Evolutionary conservation across 2,113 vertebrate genomes (phyloP).

Genomic region (Tychaedon coryphoeus): DNA sequence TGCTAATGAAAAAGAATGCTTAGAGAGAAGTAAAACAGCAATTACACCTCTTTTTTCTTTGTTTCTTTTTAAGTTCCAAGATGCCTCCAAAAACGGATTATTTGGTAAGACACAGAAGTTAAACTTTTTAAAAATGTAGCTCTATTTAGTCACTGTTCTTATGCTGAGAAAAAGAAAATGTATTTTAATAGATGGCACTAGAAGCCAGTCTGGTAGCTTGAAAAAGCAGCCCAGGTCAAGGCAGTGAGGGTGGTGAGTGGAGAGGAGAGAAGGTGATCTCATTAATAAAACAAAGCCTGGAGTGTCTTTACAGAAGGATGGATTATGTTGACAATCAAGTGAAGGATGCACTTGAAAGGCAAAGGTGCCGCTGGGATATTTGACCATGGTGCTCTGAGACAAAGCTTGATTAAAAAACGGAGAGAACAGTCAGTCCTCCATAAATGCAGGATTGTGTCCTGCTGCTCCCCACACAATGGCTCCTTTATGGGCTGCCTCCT

Average conservation of each 20-base stretch:
- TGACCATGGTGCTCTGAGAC: background rate
- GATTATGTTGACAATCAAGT: slow-evolving; percentile 7
- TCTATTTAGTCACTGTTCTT: too few species aligned
- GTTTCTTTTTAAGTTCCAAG: too few species aligned
- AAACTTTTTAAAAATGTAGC: too few species aligned
- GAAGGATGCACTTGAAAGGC: slow-evolving; percentile 54
- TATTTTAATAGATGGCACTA: too few species aligned
- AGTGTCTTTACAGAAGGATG: slow-evolving; percentile 19
- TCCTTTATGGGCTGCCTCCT: slow-evolving; percentile 30
- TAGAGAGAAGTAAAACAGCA: too few species aligned
- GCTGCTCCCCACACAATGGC: slow-evolving; percentile 36
- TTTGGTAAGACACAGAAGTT: too few species aligned
- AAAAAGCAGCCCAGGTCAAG: background rate
- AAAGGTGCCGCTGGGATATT: slow-evolving; percentile 34
- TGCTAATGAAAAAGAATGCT: too few species aligned
- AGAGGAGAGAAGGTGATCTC: background rate
- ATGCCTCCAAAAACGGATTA: too few species aligned
- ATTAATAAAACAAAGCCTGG: slow-evolving; percentile 29
- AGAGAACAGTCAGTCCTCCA: slow-evolving; percentile 1
- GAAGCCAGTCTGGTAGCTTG: too few species aligned
- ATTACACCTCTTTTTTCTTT: too few species aligned
- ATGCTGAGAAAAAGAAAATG: too few species aligned
- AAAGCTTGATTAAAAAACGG: slow-evolving; percentile 50
- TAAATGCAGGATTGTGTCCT: slow-evolving; percentile 47
- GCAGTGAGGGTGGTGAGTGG: background rate